These are phyloP conservation scores for Tridacna crocea DNA, from an alignment of 2,888 invertebrate species.

Conservation along the genomic window DNA sequence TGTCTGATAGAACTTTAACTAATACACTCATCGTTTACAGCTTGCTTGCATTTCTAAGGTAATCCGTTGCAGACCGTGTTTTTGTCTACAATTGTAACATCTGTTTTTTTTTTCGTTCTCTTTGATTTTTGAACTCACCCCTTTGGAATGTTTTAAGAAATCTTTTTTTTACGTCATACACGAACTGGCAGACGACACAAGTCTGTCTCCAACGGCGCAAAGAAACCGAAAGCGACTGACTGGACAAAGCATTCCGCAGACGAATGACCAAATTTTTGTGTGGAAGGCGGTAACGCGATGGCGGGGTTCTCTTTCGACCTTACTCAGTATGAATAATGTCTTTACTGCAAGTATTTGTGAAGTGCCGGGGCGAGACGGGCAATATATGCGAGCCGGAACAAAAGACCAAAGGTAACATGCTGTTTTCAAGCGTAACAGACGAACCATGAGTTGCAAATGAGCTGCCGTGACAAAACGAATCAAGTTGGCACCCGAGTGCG, in stretches of 20 bases:
- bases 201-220: conserved; percentile 3
- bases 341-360: background rate
- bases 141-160: background rate
- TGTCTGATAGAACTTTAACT: too few relatives aligned
- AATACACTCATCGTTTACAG: too few relatives aligned
- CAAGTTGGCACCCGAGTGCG: background rate
- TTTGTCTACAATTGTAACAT: too few relatives aligned
- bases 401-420: conserved; percentile 19
- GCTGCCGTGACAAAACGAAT: conserved; percentile 27
- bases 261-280: background rate
- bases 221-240: background rate
- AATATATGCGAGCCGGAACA: conserved; percentile 12
- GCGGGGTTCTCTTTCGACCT: conserved; percentile 1
- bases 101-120: too few relatives aligned
- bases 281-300: background rate
- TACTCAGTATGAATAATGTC: background rate
- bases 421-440: conserved; percentile 9
- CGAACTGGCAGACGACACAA: background rate
- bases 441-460: conserved; percentile 26
- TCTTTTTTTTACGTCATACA: background rate
- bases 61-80: too few relatives aligned
- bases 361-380: conserved; percentile 8
- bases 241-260: background rate
- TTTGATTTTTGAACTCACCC: too few relatives aligned
- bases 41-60: too few relatives aligned